Evolutionary conservation across 2,797 vertebrate genomes (phyloP).

Genomic region (Pachyuromys duprasi): DNA sequence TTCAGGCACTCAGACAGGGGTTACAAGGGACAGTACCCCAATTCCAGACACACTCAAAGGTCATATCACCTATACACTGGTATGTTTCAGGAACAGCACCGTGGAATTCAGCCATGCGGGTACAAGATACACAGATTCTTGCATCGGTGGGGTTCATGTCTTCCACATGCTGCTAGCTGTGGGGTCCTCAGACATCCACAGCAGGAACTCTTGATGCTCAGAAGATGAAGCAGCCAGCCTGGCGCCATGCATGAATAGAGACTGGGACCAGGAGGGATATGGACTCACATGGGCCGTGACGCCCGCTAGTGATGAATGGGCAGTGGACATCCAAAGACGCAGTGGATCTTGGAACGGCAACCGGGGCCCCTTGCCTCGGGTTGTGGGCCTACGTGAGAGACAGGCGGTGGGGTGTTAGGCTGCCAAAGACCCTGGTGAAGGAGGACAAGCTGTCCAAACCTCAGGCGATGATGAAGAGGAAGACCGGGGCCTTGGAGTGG

Average conservation of each 20-base stretch:
- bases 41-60: accelerated
- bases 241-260: background rate
- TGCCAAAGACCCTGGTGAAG: background rate
- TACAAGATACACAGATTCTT: no score
- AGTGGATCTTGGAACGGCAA: background rate
- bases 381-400: background rate
- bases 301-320: background rate
- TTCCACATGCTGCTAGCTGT: background rate
- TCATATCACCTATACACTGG: accelerated
- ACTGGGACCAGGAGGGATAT: background rate
- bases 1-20: accelerated
- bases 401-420: background rate
- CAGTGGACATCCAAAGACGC: background rate
- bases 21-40: accelerated
- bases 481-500: background rate
- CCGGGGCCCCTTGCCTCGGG: background rate
- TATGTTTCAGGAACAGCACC: accelerated
- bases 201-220: background rate
- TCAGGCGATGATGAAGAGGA: background rate
- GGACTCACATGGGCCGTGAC: background rate
- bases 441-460: background rate
- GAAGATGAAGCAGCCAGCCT: background rate
- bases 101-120: accelerated
- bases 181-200: background rate
- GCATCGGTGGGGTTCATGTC: background rate